phyloP scores from a whole-genome alignment of 2,113 vertebrate genomes.

The Calidris pugnax region DNA sequence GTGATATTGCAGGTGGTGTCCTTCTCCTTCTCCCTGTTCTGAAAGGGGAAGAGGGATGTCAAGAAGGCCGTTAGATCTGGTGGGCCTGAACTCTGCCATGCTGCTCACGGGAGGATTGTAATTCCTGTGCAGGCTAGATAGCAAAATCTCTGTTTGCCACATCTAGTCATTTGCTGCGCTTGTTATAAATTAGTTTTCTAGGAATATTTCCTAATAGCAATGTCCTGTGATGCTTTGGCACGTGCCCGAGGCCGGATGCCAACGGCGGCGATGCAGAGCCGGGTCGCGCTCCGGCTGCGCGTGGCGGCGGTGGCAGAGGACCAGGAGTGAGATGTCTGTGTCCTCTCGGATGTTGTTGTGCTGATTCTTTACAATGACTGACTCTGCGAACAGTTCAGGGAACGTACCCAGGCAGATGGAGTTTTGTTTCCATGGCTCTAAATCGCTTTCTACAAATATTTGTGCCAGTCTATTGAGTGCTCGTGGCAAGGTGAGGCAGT shows the following conservation, averaged over 20 bases:
- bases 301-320: background rate
- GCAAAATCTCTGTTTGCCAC: background rate
- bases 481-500: slow-evolving; percentile 12
- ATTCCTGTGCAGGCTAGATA: background rate
- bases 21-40: background rate
- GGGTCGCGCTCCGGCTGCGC: background rate
- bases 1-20: background rate
- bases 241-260: background rate
- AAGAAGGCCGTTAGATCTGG: background rate
- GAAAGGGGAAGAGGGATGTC: background rate
- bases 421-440: slow-evolving; percentile 26
- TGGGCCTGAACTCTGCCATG: background rate
- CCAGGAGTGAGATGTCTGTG: background rate
- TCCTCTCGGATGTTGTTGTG: background rate
- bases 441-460: slow-evolving; percentile 39
- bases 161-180: background rate
- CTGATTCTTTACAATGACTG: background rate
- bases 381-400: background rate
- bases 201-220: background rate
- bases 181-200: background rate
- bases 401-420: background rate
- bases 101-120: background rate
- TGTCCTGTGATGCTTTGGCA: background rate
- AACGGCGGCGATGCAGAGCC: background rate
- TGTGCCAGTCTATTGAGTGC: background rate